A percentile compares a stretch with the other conserved stretches of the same genome.
These are phyloP conservation scores for Cosmopolites sordidus DNA, from an alignment of 2,888 invertebrate genomes.

Conservation along the genomic window DNA sequence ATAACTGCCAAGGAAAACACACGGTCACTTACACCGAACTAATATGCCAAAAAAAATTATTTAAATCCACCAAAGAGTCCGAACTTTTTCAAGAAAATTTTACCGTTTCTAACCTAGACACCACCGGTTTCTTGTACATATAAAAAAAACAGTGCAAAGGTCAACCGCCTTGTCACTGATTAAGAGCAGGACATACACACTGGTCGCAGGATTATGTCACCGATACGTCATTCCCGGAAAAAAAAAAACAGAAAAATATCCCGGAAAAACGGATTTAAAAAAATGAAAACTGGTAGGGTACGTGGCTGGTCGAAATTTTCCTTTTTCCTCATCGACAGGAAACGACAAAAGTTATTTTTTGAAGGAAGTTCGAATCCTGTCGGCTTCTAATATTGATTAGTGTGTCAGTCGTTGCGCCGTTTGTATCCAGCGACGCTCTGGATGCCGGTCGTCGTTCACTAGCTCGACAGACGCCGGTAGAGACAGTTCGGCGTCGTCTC, in stretches of 20 bases:
- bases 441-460: constrained; percentile 17
- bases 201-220: background rate
- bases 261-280: too few species aligned
- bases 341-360: background rate
- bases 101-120: background rate
- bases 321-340: background rate
- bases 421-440: constrained; percentile 14
- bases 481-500: constrained; percentile 12
- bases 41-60: too few species aligned
- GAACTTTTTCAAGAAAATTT: background rate
- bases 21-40: too few species aligned
- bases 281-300: too few species aligned
- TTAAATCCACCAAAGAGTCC: background rate
- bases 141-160: constrained; percentile 12
- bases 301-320: too few species aligned
- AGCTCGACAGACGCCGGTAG: constrained; percentile 8
- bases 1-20: background rate
- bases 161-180: constrained; percentile 14
- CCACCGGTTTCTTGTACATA: constrained; percentile 5
- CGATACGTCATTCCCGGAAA: background rate
- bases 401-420: constrained; percentile 26
- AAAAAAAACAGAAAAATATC: too few species aligned
- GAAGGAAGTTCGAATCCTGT: constrained; percentile 16
- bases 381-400: constrained; percentile 20
- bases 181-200: constrained; percentile 1